These are phyloP conservation scores for Ctenopoma kingsleyae DNA, from an alignment of 2,797 vertebrate species.

Conservation along the genomic window DNA sequence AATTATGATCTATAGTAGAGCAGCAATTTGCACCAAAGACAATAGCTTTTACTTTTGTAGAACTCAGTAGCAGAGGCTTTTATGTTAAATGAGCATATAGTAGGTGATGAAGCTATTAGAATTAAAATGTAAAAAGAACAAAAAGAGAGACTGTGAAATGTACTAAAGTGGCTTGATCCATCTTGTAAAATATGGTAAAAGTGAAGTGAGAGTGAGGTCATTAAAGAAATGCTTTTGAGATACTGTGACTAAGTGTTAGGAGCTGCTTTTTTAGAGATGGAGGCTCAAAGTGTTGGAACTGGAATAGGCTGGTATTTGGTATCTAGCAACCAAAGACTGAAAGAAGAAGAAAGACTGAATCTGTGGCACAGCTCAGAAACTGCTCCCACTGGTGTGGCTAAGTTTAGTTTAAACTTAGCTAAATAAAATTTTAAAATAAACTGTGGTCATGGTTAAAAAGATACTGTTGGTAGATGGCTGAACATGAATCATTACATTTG, in stretches of 20 bases:
- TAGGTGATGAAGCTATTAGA: slow-evolving; percentile 22
- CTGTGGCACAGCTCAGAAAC: no score
- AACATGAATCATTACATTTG: no score
- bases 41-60: slow-evolving; percentile 17
- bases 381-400: no score
- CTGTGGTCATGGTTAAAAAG: no score
- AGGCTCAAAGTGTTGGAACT: not conserved
- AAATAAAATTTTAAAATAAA: no score
- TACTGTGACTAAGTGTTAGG: slow-evolving; percentile 6
- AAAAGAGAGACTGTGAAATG: slow-evolving; percentile 3
- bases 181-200: slow-evolving; percentile 3
- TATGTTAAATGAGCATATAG: slow-evolving; percentile 13
- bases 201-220: slow-evolving; percentile 17
- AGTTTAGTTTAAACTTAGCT: no score
- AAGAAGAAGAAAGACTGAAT: no score
- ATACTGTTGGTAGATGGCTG: no score
- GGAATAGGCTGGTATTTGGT: not conserved
- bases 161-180: not conserved
- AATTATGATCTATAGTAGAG: not conserved
- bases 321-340: not conserved
- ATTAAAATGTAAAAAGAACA: slow-evolving; percentile 5
- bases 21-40: slow-evolving; percentile 18
- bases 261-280: slow-evolving; percentile 1
- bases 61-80: slow-evolving; percentile 6
- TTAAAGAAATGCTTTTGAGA: slow-evolving; percentile 14